These are phyloP conservation scores for Hipposideros armiger DNA, from an alignment of 2,113 vertebrate species.

Conservation along the genomic window DNA sequence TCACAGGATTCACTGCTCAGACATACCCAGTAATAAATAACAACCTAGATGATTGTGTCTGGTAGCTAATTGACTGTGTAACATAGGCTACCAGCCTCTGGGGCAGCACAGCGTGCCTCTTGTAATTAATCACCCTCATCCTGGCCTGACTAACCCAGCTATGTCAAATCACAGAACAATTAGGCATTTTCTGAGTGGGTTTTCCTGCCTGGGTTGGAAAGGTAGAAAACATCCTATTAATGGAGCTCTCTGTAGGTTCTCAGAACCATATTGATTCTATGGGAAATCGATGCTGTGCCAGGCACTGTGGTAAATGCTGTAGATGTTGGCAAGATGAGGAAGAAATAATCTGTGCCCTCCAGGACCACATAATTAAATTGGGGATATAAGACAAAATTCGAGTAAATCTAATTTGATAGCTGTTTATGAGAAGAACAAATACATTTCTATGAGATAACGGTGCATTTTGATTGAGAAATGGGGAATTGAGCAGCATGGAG, in stretches of 20 bases:
- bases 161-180: conserved; percentile 74
- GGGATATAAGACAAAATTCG: conserved; percentile 20
- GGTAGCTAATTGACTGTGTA: conserved; percentile 80
- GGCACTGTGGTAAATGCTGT: not conserved
- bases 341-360: conserved; percentile 29
- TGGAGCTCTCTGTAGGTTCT: not conserved
- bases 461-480: not conserved
- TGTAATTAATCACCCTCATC: conserved; percentile 80
- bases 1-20: conserved; percentile 67
- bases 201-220: conserved; percentile 38
- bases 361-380: not conserved
- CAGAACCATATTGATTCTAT: conserved; percentile 22
- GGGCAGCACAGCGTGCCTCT: conserved; percentile 57
- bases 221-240: conserved; percentile 60
- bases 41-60: conserved; percentile 77
- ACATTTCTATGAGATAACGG: not conserved
- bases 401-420: not conserved
- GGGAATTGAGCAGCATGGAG: not conserved
- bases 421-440: not conserved
- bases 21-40: conserved; percentile 78
- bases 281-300: not conserved
- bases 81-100: conserved; percentile 79
- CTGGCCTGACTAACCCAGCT: conserved; percentile 68
- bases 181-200: conserved; percentile 65
- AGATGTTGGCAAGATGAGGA: not conserved